Evolutionary conservation across 1,140 invertebrate genomes (phyloP).

Genomic region (Portunus trituberculatus): DNA sequence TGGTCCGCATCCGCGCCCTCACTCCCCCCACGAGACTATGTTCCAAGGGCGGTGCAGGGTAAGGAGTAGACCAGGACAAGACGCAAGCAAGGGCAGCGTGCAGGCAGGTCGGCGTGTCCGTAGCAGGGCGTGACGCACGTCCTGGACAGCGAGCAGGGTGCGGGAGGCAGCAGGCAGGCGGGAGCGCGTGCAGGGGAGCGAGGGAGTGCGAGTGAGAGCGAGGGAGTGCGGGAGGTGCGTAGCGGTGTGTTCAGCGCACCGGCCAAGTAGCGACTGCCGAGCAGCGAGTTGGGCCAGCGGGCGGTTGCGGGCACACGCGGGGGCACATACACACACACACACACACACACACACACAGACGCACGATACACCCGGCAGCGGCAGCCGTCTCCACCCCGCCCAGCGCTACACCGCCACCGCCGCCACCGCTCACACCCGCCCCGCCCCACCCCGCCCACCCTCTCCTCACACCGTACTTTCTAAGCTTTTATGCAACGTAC

Average conservation of each 20-base stretch:
- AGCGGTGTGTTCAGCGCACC: slow-evolving; percentile 31
- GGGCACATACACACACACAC: neutral
- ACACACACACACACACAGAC: slow-evolving; percentile 16
- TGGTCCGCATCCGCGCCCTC: neutral
- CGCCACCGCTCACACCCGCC: slow-evolving; percentile 28
- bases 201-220: slow-evolving; percentile 26
- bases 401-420: slow-evolving; percentile 22
- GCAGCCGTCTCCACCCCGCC: neutral
- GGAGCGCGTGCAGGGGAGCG: neutral
- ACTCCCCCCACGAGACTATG: neutral
- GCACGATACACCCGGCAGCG: neutral
- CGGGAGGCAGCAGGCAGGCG: neutral
- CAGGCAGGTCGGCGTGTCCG: neutral
- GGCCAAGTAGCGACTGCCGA: slow-evolving; percentile 41
- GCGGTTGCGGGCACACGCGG: neutral
- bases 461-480: neutral
- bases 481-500: slow-evolving; percentile 25
- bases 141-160: neutral
- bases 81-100: slow-evolving; percentile 3
- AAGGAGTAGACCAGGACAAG: neutral
- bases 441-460: slow-evolving; percentile 14
- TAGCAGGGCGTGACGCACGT: neutral
- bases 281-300: neutral
- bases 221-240: neutral
- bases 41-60: neutral